phyloP scores from a whole-genome alignment of 2,113 vertebrate genomes.

The Indri indri region DNA sequence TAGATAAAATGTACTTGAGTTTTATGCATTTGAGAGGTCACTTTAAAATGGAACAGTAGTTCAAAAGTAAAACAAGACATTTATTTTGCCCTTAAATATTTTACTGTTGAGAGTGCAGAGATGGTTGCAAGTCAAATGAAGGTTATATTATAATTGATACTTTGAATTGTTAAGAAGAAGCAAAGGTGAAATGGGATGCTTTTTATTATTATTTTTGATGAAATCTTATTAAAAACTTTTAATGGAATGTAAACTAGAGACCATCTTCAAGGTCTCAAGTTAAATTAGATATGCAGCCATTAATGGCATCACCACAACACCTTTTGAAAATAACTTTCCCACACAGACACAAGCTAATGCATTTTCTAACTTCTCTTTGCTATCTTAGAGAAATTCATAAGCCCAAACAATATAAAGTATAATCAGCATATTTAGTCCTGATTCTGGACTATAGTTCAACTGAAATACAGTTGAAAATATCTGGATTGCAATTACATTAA shows the following conservation, averaged over 20 bases:
- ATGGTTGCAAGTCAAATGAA: constrained; percentile 75
- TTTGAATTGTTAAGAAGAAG: constrained; percentile 76
- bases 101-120: constrained; percentile 61
- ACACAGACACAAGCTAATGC: constrained; percentile 21
- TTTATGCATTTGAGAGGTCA: constrained; percentile 30
- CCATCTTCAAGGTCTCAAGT: constrained; percentile 59
- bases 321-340: neutral
- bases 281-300: constrained; percentile 56
- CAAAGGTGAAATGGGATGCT: constrained; percentile 77
- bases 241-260: constrained; percentile 67
- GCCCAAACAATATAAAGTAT: neutral
- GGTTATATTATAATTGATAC: constrained; percentile 80
- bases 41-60: constrained; percentile 65
- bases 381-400: constrained; percentile 36
- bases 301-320: constrained; percentile 42
- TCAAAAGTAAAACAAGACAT: constrained; percentile 54
- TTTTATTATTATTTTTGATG: constrained; percentile 70
- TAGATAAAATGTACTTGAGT: neutral
- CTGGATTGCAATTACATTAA: constrained; percentile 45
- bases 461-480: neutral
- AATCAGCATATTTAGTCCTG: neutral
- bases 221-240: constrained; percentile 75
- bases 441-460: neutral
- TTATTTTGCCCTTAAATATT: constrained; percentile 76
- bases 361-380: constrained; percentile 52